These are phyloP conservation scores for Pocillopora damicornis DNA, from an alignment of 64 coral and sea anemone species.

Conservation along the genomic window DNA sequence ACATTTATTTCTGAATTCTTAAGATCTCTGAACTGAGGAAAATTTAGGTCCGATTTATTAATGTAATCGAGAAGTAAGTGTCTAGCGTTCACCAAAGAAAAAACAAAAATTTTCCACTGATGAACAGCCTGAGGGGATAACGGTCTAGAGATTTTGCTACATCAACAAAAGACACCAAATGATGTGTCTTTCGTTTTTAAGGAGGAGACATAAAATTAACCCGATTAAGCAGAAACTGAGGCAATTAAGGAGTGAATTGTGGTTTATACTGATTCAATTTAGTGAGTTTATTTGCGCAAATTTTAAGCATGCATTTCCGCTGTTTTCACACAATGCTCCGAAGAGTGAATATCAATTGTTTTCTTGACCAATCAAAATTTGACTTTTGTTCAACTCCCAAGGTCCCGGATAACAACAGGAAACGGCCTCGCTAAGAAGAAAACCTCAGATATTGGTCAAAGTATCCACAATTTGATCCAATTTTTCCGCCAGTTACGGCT, in stretches of 20 bases:
- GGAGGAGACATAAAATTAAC: background rate
- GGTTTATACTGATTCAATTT: background rate
- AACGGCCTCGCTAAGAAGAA: conserved; percentile 29
- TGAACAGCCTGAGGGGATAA: background rate
- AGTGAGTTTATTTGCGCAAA: background rate
- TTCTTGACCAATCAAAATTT: conserved; percentile 38
- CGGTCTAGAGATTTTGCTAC: background rate
- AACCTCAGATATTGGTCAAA: conserved; percentile 22
- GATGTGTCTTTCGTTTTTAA: background rate
- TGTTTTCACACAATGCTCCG: background rate
- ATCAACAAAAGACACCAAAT: background rate
- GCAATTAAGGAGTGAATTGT: conserved; percentile 1
- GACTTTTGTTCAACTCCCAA: conserved; percentile 12
- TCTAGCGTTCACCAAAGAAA: too few species aligned
- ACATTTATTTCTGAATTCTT: background rate
- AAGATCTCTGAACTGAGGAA: too few species aligned
- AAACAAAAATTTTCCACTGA: too few species aligned
- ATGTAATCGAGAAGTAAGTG: too few species aligned
- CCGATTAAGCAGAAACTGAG: background rate
- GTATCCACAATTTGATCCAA: conserved; percentile 41
- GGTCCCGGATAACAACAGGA: conserved; percentile 61
- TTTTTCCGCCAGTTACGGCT: conserved; percentile 41
- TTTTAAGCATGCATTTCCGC: conserved; percentile 53
- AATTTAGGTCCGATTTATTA: background rate
- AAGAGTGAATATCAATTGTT: conserved; percentile 21